Evolutionary conservation across 2,888 invertebrate species (phyloP), one percentile per base, ranked within the genome.

Genomic region (Ephialtes manifestator): DNA sequence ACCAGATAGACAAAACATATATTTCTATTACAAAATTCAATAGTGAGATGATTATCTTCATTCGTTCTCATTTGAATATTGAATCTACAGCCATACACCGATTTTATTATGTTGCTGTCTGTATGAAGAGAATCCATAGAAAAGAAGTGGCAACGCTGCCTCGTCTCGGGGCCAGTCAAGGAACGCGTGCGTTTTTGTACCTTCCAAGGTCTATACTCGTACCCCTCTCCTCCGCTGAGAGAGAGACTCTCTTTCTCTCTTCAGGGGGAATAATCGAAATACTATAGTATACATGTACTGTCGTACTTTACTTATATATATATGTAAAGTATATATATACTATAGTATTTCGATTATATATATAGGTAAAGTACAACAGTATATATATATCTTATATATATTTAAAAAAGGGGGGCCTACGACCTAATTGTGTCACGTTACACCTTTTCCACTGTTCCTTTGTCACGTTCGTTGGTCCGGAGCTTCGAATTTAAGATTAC

Each of bases 361-460:
- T n/a, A n/a, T n/a, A n/a, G n/a, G n/a, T n/a, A n/a, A n/a, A n/a
- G n/a, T n/a, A 51, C 11, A 51, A 10, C 18, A 4, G 48, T 39
- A 39, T 39, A 39, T 39, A 39, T 10, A 39, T 10, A 39, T 24
- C 1, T 2, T 3, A 39, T 39, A 39, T 39, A 39, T 8, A 39
- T 8, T 8, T 2, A 10, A n/a, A n/a, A 39, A 5, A 46, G 5
- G 79, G 85, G 86, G 87, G 81, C 87, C 87, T 86, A 88, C 88
- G 89, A 90, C 90, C 88, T 90, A 92, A 92, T 92, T 92, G 91
- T 91, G 90, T 90, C 92, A 89, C 88, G 89, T 90, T 90, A 87
- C 87, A 85, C 83, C 85, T 81, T 77, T 84, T 65, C 58, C 65
- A 51, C 63, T 81, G 76, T 53, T 81, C 84, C 86, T 84, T 85